Conservation (phyloP, 2,113 vertebrate genomes). For the Silurus asotus region DNA sequence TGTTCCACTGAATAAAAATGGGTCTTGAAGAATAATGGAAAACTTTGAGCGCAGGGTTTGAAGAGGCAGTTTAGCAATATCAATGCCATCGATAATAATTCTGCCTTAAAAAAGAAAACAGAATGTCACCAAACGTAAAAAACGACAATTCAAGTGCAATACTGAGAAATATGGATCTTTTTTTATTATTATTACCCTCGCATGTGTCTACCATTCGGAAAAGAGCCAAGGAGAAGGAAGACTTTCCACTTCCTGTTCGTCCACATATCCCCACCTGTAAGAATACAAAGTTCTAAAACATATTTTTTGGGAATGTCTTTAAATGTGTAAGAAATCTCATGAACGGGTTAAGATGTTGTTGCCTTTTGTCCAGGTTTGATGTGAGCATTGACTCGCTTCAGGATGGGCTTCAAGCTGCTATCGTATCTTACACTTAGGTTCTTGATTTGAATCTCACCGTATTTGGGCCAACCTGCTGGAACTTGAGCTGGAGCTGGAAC, state of each 20-base stretch:
- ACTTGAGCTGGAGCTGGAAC: constrained; percentile 85
- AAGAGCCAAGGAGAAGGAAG: constrained; percentile 95
- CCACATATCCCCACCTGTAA: constrained; percentile 96
- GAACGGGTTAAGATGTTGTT: not conserved
- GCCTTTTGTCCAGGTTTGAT: constrained; percentile 94
- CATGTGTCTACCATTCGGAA: constrained; percentile 98
- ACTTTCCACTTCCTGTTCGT: constrained; percentile 95
- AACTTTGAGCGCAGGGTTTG: constrained; percentile 90
- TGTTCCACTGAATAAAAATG: constrained; percentile 92
- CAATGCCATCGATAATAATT: constrained; percentile 94
- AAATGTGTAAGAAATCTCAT: not conserved
- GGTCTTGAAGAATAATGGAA: constrained; percentile 98
- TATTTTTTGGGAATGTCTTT: not conserved
- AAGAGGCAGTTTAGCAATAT: constrained; percentile 91
- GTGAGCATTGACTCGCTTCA: constrained; percentile 91
- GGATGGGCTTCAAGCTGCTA: constrained; percentile 88
- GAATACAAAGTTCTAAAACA: not conserved
- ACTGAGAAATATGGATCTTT: not conserved
- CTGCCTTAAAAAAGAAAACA: constrained; percentile 71
- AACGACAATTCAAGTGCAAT: not conserved
- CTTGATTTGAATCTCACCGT: constrained; percentile 95
- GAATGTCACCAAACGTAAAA: not conserved
- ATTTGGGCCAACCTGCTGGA: constrained; percentile 90
- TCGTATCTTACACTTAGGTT: constrained; percentile 94
- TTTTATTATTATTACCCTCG: constrained; percentile 75